phyloP scores from a whole-genome alignment of 2,797 vertebrate species.

The Pangasius larnaudii region DNA sequence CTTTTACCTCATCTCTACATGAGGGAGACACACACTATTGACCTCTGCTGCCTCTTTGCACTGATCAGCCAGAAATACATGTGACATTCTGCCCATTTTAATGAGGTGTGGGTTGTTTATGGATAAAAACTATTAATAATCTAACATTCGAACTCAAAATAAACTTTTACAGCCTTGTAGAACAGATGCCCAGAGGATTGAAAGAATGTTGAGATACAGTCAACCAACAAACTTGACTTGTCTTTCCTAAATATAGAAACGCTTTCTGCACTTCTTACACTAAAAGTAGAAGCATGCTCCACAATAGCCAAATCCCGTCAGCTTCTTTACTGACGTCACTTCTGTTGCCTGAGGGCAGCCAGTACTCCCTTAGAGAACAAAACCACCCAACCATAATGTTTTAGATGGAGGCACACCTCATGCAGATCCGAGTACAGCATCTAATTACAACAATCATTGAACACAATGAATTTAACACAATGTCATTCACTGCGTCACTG shows the following conservation, averaged over 20 bases:
- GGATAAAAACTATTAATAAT: constrained; percentile 23
- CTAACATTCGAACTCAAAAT: neutral
- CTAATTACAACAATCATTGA: neutral
- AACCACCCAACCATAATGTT: neutral
- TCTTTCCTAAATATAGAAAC: constrained; percentile 1
- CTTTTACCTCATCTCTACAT: constrained; percentile 41
- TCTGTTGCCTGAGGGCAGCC: neutral
- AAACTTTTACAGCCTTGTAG: neutral
- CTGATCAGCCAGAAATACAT: constrained; percentile 2
- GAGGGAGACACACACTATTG: neutral
- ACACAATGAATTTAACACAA: neutral
- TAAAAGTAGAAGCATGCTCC: constrained; percentile 16
- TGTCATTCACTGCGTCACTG: neutral
- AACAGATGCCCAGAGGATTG: constrained; percentile 5
- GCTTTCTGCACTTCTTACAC: constrained; percentile 3
- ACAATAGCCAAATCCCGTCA: neutral
- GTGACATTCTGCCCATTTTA: neutral
- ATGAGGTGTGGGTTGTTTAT: constrained; percentile 14
- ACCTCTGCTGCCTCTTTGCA: neutral
- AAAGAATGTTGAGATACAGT: neutral
- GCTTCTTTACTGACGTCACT: neutral
- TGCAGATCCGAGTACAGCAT: neutral
- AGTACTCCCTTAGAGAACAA: constrained; percentile 8
- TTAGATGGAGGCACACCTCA: neutral
- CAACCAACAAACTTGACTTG: neutral